Conservation (phyloP, 2,888 invertebrate genomes). For the Hyposoter dolosus region DNA sequence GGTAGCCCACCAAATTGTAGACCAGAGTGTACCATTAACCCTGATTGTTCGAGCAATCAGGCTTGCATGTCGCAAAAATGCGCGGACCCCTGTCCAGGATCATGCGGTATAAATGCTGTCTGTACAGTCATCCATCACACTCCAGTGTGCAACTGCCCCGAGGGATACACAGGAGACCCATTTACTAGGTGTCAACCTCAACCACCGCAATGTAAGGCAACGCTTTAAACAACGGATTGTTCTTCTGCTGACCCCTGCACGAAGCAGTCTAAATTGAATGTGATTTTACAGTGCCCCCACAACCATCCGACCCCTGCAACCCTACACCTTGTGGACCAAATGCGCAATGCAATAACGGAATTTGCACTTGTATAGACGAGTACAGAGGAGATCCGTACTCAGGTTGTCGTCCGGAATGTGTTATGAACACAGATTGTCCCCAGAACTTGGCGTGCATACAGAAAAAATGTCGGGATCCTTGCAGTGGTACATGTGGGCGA, state of each 20-base stretch:
- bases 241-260: no score
- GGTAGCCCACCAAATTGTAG: conserved; percentile 93
- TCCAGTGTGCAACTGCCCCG: conserved; percentile 83
- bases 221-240: neutral
- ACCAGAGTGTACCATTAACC: conserved; percentile 92
- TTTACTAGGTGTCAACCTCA: conserved; percentile 84
- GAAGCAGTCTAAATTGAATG: neutral
- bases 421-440: conserved; percentile 91
- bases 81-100: conserved; percentile 89
- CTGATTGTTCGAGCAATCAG: conserved; percentile 90
- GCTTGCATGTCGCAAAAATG: conserved; percentile 92
- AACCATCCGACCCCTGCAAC: conserved; percentile 86
- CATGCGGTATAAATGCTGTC: conserved; percentile 87
- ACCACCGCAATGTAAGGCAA: conserved; percentile 85
- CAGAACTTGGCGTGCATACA: conserved; percentile 89
- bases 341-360: conserved; percentile 89
- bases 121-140: conserved; percentile 85
- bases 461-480: conserved; percentile 92
- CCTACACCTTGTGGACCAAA: conserved; percentile 93
- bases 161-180: conserved; percentile 88
- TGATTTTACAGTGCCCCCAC: conserved; percentile 52
- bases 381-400: conserved; percentile 91
- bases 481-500: conserved; percentile 91
- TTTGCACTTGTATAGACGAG: conserved; percentile 90
- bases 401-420: conserved; percentile 93